Percentiles rank a stretch among this genome's conserved stretches.
Conservation (phyloP, 2,797 vertebrate genomes). For the Hippopotamyrus pictus region DNA sequence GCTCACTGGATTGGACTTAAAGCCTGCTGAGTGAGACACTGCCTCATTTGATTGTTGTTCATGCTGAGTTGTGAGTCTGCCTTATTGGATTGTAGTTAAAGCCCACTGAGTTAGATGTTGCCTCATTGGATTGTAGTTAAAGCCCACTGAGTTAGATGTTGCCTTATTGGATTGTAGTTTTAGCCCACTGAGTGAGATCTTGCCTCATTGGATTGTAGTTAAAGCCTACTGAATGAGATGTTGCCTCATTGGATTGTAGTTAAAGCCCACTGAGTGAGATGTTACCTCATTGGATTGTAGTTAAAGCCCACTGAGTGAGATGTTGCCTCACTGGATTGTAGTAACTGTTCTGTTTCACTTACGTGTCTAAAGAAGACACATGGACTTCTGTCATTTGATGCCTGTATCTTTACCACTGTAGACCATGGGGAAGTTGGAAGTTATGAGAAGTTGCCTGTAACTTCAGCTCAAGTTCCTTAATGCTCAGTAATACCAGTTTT, state of each 20-base stretch:
- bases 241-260: no score
- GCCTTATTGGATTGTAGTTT: background rate
- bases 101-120: background rate
- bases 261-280: no score
- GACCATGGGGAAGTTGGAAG: background rate
- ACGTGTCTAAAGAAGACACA: conserved; percentile 47
- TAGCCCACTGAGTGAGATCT: background rate
- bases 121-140: background rate
- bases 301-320: no score
- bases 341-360: conserved; percentile 44
- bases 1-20: background rate
- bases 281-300: no score
- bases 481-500: background rate
- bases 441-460: background rate
- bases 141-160: background rate
- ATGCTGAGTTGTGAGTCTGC: background rate
- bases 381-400: conserved; percentile 34
- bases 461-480: background rate
- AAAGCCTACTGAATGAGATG: no score
- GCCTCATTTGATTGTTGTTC: background rate
- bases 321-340: background rate
- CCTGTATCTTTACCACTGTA: background rate
- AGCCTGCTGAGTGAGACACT: background rate
- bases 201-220: no score
- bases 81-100: background rate